A percentile compares a stretch with the other conserved stretches of the same genome.
These are phyloP conservation scores for Numenius phaeopus DNA, from an alignment of 2,797 vertebrate genomes.

Conservation along the genomic window DNA sequence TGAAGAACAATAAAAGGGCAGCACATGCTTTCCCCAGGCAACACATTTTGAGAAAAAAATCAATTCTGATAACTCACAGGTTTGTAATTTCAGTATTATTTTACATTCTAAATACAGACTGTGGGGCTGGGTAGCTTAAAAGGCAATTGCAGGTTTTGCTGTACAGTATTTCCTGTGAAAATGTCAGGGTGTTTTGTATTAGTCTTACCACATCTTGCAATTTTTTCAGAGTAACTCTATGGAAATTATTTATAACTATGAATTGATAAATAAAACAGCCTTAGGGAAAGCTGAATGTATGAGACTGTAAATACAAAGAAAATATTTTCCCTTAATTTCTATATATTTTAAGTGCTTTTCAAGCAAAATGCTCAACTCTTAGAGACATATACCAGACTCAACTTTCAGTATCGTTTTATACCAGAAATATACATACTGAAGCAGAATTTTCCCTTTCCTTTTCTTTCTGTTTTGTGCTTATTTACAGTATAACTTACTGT, in stretches of 20 bases:
- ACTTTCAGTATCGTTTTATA: not conserved
- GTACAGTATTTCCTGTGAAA: not conserved
- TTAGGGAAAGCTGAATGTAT: not conserved
- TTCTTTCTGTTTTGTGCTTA: not conserved
- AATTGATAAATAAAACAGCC: slow-evolving; percentile 21
- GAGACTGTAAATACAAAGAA: not conserved
- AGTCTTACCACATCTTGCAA: not conserved
- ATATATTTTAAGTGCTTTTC: not conserved
- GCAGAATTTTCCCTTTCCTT: not conserved
- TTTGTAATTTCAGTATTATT: not conserved
- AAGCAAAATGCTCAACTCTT: not conserved
- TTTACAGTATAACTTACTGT: not conserved
- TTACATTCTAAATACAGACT: not conserved
- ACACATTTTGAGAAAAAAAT: not conserved
- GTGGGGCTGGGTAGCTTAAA: not conserved
- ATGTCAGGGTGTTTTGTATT: not conserved
- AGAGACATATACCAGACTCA: not conserved
- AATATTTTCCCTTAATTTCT: not conserved
- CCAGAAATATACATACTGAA: not conserved
- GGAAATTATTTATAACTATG: not conserved
- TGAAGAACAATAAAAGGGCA: not conserved
- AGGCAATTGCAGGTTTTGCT: not conserved
- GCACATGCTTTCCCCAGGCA: not conserved
- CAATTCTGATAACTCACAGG: not conserved
- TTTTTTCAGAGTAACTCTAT: not conserved